Conservation (phyloP, 2,888 invertebrate genomes). For the Lasioglossum villosulum region DNA sequence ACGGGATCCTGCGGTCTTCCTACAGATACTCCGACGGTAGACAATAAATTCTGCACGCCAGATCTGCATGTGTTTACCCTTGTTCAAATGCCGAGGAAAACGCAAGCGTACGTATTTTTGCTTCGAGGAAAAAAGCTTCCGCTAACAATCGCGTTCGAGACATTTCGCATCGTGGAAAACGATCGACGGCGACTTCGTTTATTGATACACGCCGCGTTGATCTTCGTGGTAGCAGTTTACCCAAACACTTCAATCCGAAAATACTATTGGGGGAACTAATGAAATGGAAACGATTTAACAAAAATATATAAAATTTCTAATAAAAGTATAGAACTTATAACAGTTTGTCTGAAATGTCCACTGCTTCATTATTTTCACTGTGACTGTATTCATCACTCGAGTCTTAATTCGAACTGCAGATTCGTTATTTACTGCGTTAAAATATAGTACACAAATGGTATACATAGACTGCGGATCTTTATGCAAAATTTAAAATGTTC, state of each 20-base stretch:
- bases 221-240: not conserved
- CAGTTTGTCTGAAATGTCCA: not conserved
- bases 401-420: not conserved
- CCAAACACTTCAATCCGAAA: not conserved
- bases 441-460: not conserved
- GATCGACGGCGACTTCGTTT: not conserved
- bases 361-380: not conserved
- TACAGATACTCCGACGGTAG: slow-evolving; percentile 45
- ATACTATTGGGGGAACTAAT: not conserved
- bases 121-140: slow-evolving; percentile 58
- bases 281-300: not conserved
- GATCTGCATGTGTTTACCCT: slow-evolving; percentile 19
- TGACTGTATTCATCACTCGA: not conserved
- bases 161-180: slow-evolving; percentile 34
- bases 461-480: not conserved
- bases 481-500: not conserved
- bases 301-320: not conserved
- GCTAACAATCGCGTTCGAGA: slow-evolving; percentile 45
- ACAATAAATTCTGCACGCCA: slow-evolving; percentile 42
- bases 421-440: not conserved
- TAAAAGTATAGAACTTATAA: not conserved
- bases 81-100: slow-evolving; percentile 45
- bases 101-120: slow-evolving; percentile 49
- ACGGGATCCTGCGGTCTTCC: slow-evolving; percentile 54
- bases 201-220: not conserved